Evolutionary conservation across 2,797 vertebrate genomes (phyloP).

Genomic region (Australoheros facetus): DNA sequence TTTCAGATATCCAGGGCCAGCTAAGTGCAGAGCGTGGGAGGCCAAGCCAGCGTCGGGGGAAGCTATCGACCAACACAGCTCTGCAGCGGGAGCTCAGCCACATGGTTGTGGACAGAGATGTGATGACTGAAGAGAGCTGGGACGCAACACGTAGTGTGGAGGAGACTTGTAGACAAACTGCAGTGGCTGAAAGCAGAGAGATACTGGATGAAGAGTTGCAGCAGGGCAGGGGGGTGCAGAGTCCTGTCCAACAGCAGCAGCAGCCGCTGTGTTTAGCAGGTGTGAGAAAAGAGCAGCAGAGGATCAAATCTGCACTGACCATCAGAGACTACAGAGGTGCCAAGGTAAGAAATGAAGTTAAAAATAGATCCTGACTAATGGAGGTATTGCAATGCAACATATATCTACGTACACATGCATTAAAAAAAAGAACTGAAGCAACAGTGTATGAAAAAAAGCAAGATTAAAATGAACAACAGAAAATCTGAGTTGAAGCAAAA

Average conservation of each 20-base stretch:
- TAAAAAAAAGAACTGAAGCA: background rate
- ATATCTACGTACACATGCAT: background rate
- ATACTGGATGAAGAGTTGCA: conserved; percentile 40
- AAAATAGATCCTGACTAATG: background rate
- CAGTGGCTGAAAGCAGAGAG: conserved; percentile 38
- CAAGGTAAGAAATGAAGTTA: conserved; percentile 67
- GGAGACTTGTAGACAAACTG: conserved; percentile 33
- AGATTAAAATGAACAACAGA: background rate
- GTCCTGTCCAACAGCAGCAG: conserved; percentile 41
- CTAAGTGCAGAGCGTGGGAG: conserved; percentile 68
- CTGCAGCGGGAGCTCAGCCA: conserved; percentile 59
- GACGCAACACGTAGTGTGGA: conserved; percentile 48
- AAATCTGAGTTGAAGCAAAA: background rate
- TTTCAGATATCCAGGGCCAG: conserved; percentile 77
- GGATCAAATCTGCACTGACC: conserved; percentile 33
- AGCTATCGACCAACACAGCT: conserved; percentile 46
- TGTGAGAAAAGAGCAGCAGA: conserved; percentile 56
- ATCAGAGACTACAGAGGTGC: conserved; percentile 50
- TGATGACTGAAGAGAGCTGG: conserved; percentile 48
- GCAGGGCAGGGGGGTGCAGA: conserved; percentile 45
- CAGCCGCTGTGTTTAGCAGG: conserved; percentile 29
- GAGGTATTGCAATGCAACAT: background rate
- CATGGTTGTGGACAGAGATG: conserved; percentile 48
- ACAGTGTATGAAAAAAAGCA: background rate
- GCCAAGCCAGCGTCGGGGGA: conserved; percentile 65